Evolutionary conservation across 2,113 vertebrate genomes (phyloP).

Genomic region (Acanthisitta chloris): DNA sequence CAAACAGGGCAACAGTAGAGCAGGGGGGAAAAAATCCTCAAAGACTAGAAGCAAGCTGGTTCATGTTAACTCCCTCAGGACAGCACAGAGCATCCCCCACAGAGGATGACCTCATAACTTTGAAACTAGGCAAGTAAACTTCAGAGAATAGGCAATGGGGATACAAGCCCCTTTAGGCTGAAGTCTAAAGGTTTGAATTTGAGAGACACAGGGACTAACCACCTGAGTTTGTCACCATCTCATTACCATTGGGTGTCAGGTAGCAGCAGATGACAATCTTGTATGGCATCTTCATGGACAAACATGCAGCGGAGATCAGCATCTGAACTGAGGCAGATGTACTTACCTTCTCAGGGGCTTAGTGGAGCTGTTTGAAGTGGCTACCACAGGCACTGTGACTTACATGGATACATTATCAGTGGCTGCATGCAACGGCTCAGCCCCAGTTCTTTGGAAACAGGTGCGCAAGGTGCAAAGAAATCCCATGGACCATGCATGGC

Average conservation of each 20-base stretch:
- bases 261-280: not conserved
- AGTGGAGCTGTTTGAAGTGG: not conserved
- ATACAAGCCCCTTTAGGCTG: not conserved
- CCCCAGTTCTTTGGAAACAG: not conserved
- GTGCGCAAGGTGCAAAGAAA: not conserved
- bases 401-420: not conserved
- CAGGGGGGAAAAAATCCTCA: not conserved
- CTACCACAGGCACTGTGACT: not conserved
- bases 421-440: rapidly evolving
- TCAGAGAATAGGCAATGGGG: not conserved
- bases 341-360: not conserved
- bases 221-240: not conserved
- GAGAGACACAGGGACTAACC: not conserved
- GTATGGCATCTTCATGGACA: not conserved
- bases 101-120: not conserved
- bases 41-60: not conserved
- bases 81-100: constrained; percentile 4
- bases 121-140: not conserved
- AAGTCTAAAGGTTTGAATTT: not conserved
- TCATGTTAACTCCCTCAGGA: constrained; percentile 6
- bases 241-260: not conserved
- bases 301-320: not conserved
- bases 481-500: not conserved
- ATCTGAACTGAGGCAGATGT: not conserved
- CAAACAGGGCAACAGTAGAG: constrained; percentile 16